Conservation (phyloP, 2,113 vertebrate species). For the Bubo blakistoni region DNA sequence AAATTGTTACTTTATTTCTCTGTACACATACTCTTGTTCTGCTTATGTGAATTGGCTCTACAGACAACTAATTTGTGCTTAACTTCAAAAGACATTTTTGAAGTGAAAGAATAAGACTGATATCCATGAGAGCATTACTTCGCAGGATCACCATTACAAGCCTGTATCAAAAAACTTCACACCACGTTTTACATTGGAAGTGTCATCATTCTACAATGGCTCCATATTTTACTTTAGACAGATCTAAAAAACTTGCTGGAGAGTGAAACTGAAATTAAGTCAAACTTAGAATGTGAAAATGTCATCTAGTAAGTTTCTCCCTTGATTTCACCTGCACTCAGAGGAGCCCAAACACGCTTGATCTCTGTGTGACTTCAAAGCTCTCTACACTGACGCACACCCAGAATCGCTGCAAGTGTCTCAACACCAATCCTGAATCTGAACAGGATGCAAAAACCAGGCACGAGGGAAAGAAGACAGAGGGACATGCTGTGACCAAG, state of each 20-base stretch:
- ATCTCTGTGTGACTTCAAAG: neutral
- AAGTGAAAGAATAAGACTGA: neutral
- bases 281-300: neutral
- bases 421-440: accelerated
- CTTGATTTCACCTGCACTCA: neutral
- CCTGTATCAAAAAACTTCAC: neutral
- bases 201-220: neutral
- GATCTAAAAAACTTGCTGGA: neutral
- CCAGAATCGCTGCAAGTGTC: neutral
- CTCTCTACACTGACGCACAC: neutral
- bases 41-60: neutral
- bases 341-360: neutral
- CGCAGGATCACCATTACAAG: neutral
- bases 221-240: neutral
- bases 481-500: neutral
- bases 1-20: neutral
- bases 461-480: neutral
- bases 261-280: neutral
- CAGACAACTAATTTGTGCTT: neutral
- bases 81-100: neutral
- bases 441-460: neutral
- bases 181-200: neutral
- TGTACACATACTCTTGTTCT: neutral
- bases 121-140: neutral
- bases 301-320: neutral